Evolutionary conservation across 92 coral and sea anemone species (phyloP).

Genomic region (Nematostella vectensis): DNA sequence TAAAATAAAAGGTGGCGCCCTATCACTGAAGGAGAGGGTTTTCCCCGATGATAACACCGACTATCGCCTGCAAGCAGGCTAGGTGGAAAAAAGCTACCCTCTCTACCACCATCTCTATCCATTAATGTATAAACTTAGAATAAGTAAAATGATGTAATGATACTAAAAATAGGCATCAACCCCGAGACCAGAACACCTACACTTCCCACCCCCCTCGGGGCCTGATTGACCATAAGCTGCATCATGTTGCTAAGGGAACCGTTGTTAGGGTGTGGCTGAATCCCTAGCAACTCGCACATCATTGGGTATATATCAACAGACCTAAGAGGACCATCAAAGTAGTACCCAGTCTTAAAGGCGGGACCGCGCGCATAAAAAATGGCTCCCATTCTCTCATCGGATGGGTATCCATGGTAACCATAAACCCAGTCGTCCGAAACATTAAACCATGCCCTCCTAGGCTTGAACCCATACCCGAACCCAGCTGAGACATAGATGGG

Average conservation of each 20-base stretch:
- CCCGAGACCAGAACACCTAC: no score
- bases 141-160: no score
- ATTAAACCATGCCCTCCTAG: constrained; percentile 11
- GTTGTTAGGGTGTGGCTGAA: constrained; percentile 47
- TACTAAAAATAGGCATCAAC: no score
- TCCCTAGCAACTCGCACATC: constrained; percentile 51
- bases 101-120: no score
- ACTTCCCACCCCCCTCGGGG: neutral
- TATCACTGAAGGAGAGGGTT: neutral
- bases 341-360: constrained; percentile 37
- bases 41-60: neutral
- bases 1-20: no score
- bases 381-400: constrained; percentile 12
- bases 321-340: constrained; percentile 11
- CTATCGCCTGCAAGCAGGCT: neutral
- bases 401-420: constrained; percentile 50
- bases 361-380: constrained; percentile 56
- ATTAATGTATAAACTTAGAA: no score
- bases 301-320: constrained; percentile 49
- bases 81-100: neutral
- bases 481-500: constrained; percentile 49
- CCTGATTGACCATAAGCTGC: constrained; percentile 15
- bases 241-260: constrained; percentile 42
- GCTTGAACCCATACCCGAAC: constrained; percentile 28
- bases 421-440: constrained; percentile 12